Conservation (phyloP, 23 tunicate species). For the Pegea sp. region DNA sequence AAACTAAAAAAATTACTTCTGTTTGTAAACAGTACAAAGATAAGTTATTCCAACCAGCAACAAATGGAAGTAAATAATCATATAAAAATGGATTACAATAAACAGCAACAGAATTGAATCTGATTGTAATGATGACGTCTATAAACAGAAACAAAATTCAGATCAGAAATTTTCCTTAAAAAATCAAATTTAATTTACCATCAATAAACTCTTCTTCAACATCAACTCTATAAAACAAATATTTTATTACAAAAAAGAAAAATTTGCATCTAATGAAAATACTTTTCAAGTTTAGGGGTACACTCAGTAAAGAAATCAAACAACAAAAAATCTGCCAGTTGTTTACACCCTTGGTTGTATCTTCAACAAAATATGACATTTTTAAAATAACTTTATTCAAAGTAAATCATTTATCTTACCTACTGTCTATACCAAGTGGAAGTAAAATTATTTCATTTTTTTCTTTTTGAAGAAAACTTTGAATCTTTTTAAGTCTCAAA, state of each 20-base stretch:
- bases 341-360: constrained; percentile 69
- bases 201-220: constrained; percentile 2
- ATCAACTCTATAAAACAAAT: neutral
- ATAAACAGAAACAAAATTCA: neutral
- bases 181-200: too few relatives aligned
- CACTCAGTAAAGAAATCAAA: constrained; percentile 40
- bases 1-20: constrained; percentile 3
- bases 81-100: constrained; percentile 28
- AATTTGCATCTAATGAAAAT: constrained; percentile 2
- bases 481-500: too few relatives aligned
- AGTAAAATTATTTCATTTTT: too few relatives aligned
- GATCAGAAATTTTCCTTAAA: too few relatives aligned
- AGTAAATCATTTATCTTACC: too few relatives aligned
- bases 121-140: constrained; percentile 39
- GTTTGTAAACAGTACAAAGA: constrained; percentile 9
- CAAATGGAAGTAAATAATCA: constrained; percentile 40
- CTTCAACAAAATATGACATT: too few relatives aligned
- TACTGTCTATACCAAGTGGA: too few relatives aligned
- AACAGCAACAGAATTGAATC: constrained; percentile 23
- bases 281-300: constrained; percentile 26
- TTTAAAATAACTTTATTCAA: too few relatives aligned
- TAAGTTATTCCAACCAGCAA: constrained; percentile 53
- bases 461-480: too few relatives aligned
- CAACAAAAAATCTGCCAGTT: constrained; percentile 40
- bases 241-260: constrained; percentile 2